Conservation (phyloP, 2,888 invertebrate species). For the Gasteruption jaculator region DNA sequence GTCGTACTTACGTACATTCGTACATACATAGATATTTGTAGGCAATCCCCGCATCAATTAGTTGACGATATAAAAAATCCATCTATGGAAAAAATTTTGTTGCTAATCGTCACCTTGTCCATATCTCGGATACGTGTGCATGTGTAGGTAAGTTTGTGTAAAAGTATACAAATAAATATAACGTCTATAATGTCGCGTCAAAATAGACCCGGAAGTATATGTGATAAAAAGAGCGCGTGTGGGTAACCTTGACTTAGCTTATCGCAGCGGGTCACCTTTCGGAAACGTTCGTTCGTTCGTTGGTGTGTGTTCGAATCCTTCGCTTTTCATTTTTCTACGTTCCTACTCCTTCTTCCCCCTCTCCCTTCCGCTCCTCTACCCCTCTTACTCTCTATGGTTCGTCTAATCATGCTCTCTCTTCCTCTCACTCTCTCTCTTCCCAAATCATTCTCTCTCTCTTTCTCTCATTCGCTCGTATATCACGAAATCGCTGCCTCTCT, state of each 20-base stretch:
- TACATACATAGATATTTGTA: too few species aligned
- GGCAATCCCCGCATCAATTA: too few species aligned
- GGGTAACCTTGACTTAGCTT: slow-evolving; percentile 20
- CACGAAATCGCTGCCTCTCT: not conserved
- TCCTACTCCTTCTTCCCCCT: not conserved
- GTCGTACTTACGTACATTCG: too few species aligned
- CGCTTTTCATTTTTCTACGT: not conserved
- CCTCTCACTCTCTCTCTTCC: slow-evolving; percentile 9
- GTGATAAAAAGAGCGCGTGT: slow-evolving; percentile 17
- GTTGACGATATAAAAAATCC: too few species aligned
- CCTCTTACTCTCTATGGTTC: not conserved
- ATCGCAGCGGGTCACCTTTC: slow-evolving; percentile 23
- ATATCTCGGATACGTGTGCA: too few species aligned
- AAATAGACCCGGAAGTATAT: slow-evolving; percentile 23
- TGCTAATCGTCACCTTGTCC: too few species aligned
- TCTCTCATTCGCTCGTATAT: slow-evolving; percentile 4
- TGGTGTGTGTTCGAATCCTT: too few species aligned
- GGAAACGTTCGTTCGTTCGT: slow-evolving; percentile 15
- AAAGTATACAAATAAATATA: too few species aligned
- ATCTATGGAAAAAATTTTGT: too few species aligned
- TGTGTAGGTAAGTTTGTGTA: too few species aligned
- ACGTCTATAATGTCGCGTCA: too few species aligned
- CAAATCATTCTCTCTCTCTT: slow-evolving; percentile 2
- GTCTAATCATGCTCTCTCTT: slow-evolving; percentile 20
- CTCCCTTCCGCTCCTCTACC: not conserved